A percentile compares a stretch with the other conserved stretches of the same genome.
phyloP scores from a whole-genome alignment of 1,140 invertebrate species.

The Laodelphax striatellus region DNA sequence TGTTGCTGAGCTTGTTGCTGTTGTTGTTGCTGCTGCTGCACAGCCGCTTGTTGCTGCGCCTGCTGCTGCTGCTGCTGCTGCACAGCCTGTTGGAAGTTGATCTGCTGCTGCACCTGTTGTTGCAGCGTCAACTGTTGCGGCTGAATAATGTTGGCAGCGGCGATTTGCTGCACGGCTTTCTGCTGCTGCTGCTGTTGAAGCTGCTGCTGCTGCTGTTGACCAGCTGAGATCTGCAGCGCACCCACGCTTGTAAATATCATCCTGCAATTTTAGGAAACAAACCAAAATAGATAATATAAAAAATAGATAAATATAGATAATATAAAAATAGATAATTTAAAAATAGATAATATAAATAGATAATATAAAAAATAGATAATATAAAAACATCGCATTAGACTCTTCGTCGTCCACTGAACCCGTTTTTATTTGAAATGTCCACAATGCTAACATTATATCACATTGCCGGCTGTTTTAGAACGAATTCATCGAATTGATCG shows the following conservation, averaged over 20 bases:
- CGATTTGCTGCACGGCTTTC: conserved; percentile 17
- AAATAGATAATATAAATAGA: too few relatives aligned
- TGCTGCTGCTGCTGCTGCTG: conserved; percentile 28
- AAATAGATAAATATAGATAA: too few relatives aligned
- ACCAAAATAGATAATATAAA: too few relatives aligned
- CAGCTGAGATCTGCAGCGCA: conserved; percentile 13
- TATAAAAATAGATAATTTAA: too few relatives aligned
- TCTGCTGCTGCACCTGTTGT: conserved; percentile 22
- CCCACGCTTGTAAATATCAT: conserved; percentile 25
- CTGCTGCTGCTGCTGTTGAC: conserved; percentile 21
- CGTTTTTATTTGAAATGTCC: too few relatives aligned
- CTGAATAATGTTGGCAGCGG: conserved; percentile 14
- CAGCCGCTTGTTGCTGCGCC: conserved; percentile 33
- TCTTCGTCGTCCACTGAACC: too few relatives aligned
- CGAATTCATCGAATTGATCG: too few relatives aligned
- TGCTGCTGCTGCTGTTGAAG: conserved; percentile 30
- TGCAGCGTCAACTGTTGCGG: conserved; percentile 27
- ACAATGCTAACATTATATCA: too few relatives aligned
- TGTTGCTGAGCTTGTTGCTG: conserved; percentile 27
- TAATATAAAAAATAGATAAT: too few relatives aligned
- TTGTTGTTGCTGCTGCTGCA: conserved; percentile 31
- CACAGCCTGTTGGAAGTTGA: conserved; percentile 21
- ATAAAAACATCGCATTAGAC: too few relatives aligned
- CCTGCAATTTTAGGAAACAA: background rate
- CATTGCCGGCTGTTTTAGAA: too few relatives aligned